Conservation (phyloP, 2,113 vertebrate genomes). For the Cepphus grylle region DNA sequence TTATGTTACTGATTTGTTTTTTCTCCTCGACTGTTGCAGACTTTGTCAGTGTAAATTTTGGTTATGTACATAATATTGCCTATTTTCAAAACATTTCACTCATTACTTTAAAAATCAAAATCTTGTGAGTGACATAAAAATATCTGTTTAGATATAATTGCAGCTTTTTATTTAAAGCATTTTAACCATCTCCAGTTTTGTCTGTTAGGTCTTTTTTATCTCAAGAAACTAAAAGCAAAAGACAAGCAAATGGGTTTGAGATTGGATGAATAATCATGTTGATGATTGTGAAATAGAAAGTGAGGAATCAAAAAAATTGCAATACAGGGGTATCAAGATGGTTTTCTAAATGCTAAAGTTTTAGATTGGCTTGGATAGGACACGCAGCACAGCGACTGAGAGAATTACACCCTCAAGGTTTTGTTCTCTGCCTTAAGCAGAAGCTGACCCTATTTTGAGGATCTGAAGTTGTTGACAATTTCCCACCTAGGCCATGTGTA, state of each 20-base stretch:
- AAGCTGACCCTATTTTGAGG: background rate
- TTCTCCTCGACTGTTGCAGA: background rate
- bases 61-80: background rate
- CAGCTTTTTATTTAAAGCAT: background rate
- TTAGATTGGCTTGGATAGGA: background rate
- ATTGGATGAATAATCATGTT: background rate
- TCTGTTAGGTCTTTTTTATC: background rate
- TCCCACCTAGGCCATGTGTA: background rate
- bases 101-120: background rate
- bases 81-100: background rate
- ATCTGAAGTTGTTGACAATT: background rate
- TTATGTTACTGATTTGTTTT: background rate
- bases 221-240: background rate
- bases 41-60: background rate
- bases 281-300: background rate
- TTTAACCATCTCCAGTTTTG: background rate
- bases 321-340: background rate
- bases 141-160: background rate
- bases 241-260: background rate
- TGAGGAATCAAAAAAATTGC: background rate
- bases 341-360: background rate
- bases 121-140: background rate
- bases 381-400: background rate
- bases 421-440: background rate
- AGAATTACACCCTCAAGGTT: background rate